These are phyloP conservation scores for Myrmecobius fasciatus DNA, from an alignment of 2,113 vertebrate species.

Conservation along the genomic window DNA sequence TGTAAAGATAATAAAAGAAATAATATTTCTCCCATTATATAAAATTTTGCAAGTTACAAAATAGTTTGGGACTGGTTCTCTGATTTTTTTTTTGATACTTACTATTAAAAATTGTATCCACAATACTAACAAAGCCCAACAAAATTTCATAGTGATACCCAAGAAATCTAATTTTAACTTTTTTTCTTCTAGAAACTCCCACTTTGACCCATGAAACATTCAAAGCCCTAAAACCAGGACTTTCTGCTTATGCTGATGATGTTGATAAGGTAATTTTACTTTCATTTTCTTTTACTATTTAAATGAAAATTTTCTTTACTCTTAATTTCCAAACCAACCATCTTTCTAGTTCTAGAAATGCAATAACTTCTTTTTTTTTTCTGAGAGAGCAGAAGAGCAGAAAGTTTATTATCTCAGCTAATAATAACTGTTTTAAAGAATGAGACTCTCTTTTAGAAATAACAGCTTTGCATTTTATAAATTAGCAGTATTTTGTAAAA, in stretches of 20 bases:
- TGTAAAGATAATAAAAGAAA: neutral
- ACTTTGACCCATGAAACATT: conserved; percentile 91
- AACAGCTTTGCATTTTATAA: neutral
- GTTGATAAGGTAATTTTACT: conserved; percentile 88
- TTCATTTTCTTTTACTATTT: neutral
- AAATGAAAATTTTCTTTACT: neutral
- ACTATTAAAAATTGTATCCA: neutral
- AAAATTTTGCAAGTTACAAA: neutral
- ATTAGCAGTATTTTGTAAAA: neutral
- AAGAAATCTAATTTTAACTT: conserved; percentile 40
- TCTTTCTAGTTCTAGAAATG: neutral
- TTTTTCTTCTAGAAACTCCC: conserved; percentile 86
- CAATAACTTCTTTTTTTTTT: neutral
- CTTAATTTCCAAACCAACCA: neutral
- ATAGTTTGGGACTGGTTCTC: neutral
- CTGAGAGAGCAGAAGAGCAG: neutral
- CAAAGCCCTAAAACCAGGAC: conserved; percentile 93
- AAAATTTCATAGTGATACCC: neutral
- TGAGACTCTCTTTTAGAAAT: neutral
- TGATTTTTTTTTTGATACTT: neutral
- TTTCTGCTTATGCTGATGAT: conserved; percentile 94
- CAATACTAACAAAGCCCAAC: neutral
- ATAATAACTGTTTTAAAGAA: neutral
- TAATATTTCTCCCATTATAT: neutral
- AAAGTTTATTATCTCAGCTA: neutral